phyloP scores from a whole-genome alignment of 1,140 invertebrate species.

The Heliconius hewitsoni region DNA sequence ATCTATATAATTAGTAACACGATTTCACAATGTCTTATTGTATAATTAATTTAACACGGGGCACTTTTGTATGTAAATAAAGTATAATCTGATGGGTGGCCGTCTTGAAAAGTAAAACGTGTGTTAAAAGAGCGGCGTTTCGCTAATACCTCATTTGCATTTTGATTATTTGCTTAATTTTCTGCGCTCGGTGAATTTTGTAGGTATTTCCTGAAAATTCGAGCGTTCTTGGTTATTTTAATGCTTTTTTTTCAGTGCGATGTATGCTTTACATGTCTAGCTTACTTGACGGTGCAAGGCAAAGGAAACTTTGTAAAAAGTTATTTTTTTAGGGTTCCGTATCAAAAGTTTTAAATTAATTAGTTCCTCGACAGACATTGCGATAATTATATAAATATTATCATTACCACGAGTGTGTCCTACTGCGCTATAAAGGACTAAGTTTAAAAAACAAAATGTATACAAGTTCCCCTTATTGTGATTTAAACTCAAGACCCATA shows the following conservation, averaged over 20 bases:
- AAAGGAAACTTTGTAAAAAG: neutral
- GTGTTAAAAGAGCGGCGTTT: neutral
- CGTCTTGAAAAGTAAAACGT: neutral
- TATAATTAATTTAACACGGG: neutral
- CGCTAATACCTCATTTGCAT: constrained; percentile 22
- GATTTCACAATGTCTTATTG: neutral
- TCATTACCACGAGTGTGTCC: no score
- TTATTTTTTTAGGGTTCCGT: neutral
- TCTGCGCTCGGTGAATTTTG: neutral
- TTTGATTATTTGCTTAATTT: constrained; percentile 13
- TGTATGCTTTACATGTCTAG: neutral
- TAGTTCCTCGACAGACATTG: no score
- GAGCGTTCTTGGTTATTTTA: neutral
- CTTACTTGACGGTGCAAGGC: neutral
- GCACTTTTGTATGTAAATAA: neutral
- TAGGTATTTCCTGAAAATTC: neutral
- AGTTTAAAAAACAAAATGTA: no score
- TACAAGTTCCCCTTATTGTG: no score
- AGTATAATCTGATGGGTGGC: neutral
- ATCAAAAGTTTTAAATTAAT: neutral
- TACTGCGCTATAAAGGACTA: no score
- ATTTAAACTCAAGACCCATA: no score
- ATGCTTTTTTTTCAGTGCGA: neutral
- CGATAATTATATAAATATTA: no score
- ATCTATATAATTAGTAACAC: neutral